Conservation (phyloP, 2,113 vertebrate species). For the Meleagris gallopavo region DNA sequence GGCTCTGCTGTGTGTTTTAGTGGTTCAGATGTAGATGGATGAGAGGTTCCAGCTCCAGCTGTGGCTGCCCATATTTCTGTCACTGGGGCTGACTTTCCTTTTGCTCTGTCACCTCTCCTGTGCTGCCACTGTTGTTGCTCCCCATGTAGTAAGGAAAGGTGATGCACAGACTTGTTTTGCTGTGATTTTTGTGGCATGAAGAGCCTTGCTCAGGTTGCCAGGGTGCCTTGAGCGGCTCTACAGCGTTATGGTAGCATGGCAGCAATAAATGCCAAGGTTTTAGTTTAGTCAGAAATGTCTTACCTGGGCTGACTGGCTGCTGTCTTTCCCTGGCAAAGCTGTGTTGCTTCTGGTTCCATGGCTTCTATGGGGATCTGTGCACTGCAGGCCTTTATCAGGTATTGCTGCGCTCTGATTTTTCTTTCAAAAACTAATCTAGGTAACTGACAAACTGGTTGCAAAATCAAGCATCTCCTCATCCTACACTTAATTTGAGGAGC, state of each 20-base stretch:
- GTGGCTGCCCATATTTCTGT: not conserved
- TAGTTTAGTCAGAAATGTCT: not conserved
- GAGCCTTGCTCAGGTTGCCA: not conserved
- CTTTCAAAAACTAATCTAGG: not conserved
- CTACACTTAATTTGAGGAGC: not conserved
- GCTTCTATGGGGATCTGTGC: not conserved
- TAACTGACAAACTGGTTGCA: not conserved
- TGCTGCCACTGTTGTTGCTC: not conserved
- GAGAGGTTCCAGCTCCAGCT: not conserved
- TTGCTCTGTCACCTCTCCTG: not conserved
- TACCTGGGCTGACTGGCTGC: not conserved
- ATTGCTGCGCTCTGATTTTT: not conserved
- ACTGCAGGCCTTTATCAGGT: not conserved
- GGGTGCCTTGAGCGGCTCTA: accelerated
- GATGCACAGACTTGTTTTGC: not conserved
- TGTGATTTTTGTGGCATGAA: not conserved
- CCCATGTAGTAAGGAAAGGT: not conserved
- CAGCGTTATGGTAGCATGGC: not conserved
- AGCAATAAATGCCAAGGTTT: not conserved
- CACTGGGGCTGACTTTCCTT: not conserved
- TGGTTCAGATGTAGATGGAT: not conserved
- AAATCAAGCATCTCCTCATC: not conserved
- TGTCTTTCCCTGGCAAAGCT: not conserved
- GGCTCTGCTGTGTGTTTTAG: not conserved
- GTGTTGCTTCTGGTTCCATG: not conserved